Evolutionary conservation across 2,113 vertebrate species (phyloP).

Genomic region (Platanista minor): DNA sequence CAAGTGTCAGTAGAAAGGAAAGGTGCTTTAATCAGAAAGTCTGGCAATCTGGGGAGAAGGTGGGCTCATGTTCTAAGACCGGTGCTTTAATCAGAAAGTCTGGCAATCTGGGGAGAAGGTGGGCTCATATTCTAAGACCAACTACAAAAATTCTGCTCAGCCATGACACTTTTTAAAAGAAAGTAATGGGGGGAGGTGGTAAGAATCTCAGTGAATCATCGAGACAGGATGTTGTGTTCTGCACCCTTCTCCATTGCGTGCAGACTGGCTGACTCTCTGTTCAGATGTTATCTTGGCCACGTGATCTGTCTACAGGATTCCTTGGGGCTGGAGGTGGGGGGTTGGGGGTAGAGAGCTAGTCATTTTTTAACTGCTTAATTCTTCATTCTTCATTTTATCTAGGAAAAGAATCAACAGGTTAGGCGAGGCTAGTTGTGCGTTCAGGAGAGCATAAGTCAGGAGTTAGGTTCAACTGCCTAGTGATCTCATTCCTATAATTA

Average conservation of each 20-base stretch:
- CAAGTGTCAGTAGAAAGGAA: background rate
- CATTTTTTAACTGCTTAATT: background rate
- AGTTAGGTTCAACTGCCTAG: background rate
- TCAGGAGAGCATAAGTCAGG: background rate
- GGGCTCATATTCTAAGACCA: background rate
- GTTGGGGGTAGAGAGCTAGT: background rate
- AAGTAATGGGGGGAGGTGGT: background rate
- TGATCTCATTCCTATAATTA: background rate
- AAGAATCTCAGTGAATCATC: background rate
- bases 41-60: background rate
- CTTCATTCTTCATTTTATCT: background rate
- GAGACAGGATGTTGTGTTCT: background rate
- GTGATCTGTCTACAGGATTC: background rate
- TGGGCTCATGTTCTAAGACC: background rate
- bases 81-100: background rate
- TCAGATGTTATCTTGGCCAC: background rate
- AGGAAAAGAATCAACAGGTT: background rate
- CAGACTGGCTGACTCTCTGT: background rate
- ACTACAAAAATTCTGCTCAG: background rate
- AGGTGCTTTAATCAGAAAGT: background rate
- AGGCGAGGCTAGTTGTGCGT: background rate
- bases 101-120: background rate
- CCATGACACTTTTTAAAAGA: background rate
- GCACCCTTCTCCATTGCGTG: background rate
- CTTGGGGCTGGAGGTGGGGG: no score